phyloP scores from a whole-genome alignment of 2,797 vertebrate genomes.

The Argya squamiceps region DNA sequence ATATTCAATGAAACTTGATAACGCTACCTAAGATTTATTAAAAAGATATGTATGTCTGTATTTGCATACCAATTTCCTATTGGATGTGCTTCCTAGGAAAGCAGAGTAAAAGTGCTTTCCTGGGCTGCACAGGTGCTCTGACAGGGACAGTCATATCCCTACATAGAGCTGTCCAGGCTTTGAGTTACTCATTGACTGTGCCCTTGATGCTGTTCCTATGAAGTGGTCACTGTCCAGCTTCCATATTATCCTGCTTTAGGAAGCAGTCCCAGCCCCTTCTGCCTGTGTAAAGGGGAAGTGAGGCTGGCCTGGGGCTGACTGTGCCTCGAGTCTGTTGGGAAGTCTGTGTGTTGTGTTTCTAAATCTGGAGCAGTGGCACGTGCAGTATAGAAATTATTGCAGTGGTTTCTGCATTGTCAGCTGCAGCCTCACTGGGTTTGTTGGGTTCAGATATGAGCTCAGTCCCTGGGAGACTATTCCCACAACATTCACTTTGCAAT shows the following conservation, averaged over 20 bases:
- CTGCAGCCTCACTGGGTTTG: neutral
- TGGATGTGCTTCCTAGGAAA: neutral
- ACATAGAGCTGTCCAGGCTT: neutral
- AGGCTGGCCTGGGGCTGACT: neutral
- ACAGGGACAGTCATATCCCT: neutral
- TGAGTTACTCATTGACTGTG: neutral
- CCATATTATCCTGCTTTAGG: neutral
- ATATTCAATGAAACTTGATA: neutral
- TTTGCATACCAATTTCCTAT: neutral
- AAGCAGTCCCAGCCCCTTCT: neutral
- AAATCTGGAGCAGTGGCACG: neutral
- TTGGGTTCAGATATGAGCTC: neutral
- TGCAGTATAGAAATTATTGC: neutral
- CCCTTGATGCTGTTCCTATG: neutral
- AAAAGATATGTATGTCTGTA: fast-evolving
- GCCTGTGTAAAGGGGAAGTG: neutral
- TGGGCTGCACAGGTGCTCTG: neutral
- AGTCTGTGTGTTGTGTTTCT: neutral
- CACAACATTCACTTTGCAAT: neutral
- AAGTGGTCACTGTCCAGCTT: neutral
- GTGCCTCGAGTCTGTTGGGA: neutral
- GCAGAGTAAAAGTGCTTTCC: neutral
- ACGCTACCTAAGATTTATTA: neutral
- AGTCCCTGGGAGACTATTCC: neutral
- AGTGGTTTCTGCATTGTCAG: neutral